phyloP scores from a whole-genome alignment of 2,113 vertebrate species.

The Oceanodroma tethys region DNA sequence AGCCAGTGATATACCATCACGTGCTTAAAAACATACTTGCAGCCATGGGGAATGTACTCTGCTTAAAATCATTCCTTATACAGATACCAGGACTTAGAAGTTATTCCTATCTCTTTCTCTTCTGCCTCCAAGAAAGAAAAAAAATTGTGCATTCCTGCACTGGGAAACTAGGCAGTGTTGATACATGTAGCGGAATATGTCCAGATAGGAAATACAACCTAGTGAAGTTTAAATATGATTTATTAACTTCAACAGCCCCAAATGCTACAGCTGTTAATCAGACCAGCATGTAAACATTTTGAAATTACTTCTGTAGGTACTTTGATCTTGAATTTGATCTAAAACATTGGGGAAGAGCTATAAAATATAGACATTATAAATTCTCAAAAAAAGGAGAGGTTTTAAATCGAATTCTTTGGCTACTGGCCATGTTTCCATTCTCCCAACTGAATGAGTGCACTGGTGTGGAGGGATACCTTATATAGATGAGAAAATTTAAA shows the following conservation, averaged over 20 bases:
- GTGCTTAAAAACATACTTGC: not conserved
- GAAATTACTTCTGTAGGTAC: not conserved
- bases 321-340: constrained; percentile 13
- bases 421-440: constrained; percentile 36
- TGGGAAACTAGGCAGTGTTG: not conserved
- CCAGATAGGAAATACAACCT: not conserved
- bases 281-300: not conserved
- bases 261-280: not conserved
- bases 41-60: not conserved
- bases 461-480: constrained; percentile 34
- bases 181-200: not conserved
- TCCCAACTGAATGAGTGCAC: not conserved
- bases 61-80: constrained; percentile 10
- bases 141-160: not conserved
- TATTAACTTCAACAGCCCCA: not conserved
- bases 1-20: not conserved
- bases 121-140: not conserved
- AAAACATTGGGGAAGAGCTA: not conserved
- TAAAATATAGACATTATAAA: not conserved
- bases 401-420: constrained; percentile 40
- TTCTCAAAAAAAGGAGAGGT: not conserved
- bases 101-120: not conserved
- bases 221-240: not conserved
- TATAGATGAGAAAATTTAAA: constrained; percentile 37
- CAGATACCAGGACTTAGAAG: not conserved